These are phyloP conservation scores for Platysternon megacephalum DNA, from an alignment of 2,113 vertebrate genomes.

Conservation along the genomic window DNA sequence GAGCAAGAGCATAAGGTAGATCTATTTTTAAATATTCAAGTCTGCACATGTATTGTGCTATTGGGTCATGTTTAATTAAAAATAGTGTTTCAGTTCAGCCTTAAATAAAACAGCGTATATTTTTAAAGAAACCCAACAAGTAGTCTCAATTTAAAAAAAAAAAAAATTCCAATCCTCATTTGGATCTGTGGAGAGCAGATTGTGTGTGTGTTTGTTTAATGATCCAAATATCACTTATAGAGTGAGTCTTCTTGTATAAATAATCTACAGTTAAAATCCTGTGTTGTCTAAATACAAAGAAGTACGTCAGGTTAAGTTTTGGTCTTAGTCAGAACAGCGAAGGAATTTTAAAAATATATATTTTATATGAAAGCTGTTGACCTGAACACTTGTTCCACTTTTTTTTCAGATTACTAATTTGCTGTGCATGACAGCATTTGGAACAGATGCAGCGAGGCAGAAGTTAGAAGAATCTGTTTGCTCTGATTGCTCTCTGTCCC, in stretches of 20 bases:
- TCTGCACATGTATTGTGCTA: background rate
- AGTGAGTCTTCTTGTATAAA: background rate
- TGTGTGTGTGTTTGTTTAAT: background rate
- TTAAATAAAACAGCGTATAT: background rate
- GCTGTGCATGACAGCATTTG: constrained; percentile 47
- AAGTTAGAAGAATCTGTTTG: constrained; percentile 67
- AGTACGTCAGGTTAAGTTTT: constrained; percentile 29
- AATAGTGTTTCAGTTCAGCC: background rate
- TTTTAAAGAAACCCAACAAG: background rate
- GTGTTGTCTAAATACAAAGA: background rate
- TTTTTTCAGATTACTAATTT: constrained; percentile 68
- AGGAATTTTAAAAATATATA: constrained; percentile 43
- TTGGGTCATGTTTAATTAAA: constrained; percentile 44
- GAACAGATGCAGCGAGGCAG: constrained; percentile 62
- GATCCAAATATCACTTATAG: background rate
- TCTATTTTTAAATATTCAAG: constrained; percentile 46
- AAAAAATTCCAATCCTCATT: background rate
- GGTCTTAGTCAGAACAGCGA: background rate
- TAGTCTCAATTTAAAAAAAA: background rate
- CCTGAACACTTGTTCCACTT: constrained; percentile 62
- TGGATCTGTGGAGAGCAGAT: background rate
- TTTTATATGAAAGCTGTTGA: constrained; percentile 68
- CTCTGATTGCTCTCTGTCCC: constrained; percentile 68
- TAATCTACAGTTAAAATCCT: background rate
- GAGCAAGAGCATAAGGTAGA: background rate